phyloP scores from a whole-genome alignment of 2,888 invertebrate genomes.

The Conistra vaccinii region DNA sequence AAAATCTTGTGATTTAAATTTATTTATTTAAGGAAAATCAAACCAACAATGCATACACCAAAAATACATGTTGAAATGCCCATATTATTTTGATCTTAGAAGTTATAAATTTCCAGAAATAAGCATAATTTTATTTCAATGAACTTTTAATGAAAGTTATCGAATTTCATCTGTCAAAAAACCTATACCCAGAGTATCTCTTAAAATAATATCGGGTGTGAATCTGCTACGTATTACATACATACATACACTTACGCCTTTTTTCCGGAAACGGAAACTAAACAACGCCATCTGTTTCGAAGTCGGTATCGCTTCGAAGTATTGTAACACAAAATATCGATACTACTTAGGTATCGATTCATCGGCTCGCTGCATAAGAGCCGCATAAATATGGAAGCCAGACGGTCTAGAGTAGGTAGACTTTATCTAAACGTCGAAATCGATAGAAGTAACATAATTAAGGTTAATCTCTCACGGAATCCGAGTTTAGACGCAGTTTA shows the following conservation, averaged over 20 bases:
- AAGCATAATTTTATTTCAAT: no score
- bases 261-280: not conserved
- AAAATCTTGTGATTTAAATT: no score
- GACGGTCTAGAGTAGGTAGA: not conserved
- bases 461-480: constrained; percentile 33
- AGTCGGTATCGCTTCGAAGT: not conserved
- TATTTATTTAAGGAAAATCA: no score
- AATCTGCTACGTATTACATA: not conserved
- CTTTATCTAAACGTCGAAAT: constrained; percentile 18
- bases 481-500: constrained; percentile 32
- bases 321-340: not conserved
- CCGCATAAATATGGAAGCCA: not conserved
- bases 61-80: no score
- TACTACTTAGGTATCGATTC: not conserved
- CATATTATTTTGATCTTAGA: no score
- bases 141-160: no score
- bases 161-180: not conserved
- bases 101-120: no score
- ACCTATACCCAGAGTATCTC: not conserved
- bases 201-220: not conserved
- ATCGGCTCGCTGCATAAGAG: not conserved
- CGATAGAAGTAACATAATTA: constrained; percentile 33
- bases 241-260: not conserved
- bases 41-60: no score
- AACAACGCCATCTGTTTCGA: not conserved